Evolutionary conservation across 1,140 invertebrate species (phyloP), one percentile per base, ranked within the genome.

Genomic region (Parasteatoda tepidariorum): DNA sequence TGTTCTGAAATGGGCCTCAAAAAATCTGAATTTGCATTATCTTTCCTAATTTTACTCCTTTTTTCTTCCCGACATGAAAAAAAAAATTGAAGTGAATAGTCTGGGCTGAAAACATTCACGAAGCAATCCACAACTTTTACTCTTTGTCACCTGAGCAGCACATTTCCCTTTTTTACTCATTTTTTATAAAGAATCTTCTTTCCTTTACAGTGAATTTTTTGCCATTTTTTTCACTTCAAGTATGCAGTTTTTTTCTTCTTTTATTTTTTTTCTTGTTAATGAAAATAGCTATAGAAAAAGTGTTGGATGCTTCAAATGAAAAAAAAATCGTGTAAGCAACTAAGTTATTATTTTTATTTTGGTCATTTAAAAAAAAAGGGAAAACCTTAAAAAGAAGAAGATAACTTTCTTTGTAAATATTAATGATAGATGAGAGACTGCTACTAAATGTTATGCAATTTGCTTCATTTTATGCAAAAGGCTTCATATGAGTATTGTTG

Each of bases 351-450:
- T 66, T 64, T 54, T 78, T 66, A 3, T n/a, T 18, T 31, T 64
- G 2, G 7, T 24, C 26, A 33, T 54, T 34, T 34, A 31, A 55
- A n/a, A 34, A 34, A 57, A 31, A 30, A 18, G 68, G 41, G 41
- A 31, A 55, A 66, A 78, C 64, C 31, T 62, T 62, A 48, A 41
- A 30, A 57, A 30, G 11, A 62, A 34, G 71, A 41, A 54, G 48
- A 57, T 66, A 78, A 66, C 64, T 54, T n/a, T n/a, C 61, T 55
- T 33, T 31, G 61, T 64, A 34, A 66, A 57, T 13, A 61, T 78
- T 78, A 78, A 78, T 78, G 74, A 78, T 78, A 64, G 74, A 78
- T 78, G 74, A 66, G 74, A 33, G 74, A 31, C 38, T 48, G 18
- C 18, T 78, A 66, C 74, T 78, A 66, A 66, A 41, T 26, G 61